Percentiles rank a stretch among this genome's conserved stretches.
These are phyloP conservation scores for Apostichopus japonicus DNA, from an alignment of 35 echinoderm and acorn worm species.

Conservation along the genomic window DNA sequence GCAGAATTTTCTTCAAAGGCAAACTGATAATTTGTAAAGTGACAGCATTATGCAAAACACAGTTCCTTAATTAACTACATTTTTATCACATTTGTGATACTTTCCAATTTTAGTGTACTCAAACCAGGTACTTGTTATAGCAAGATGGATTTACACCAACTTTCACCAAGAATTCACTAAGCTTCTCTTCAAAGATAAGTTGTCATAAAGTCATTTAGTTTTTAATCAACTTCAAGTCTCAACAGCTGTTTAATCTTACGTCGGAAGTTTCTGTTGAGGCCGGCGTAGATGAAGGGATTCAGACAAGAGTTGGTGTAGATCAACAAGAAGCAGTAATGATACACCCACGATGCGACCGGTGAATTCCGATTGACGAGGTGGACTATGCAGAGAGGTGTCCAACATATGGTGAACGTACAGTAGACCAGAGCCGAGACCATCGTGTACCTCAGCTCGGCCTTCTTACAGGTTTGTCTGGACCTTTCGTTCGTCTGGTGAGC, in stretches of 20 bases:
- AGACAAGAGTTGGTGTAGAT: constrained; percentile 80
- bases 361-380: constrained; percentile 62
- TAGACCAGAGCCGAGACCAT: constrained; percentile 66
- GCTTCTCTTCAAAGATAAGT: too few relatives aligned
- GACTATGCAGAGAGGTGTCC: constrained; percentile 68
- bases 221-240: constrained; percentile 15
- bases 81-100: too few relatives aligned
- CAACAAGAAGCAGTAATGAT: constrained; percentile 59
- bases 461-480: not conserved
- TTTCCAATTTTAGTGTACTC: too few relatives aligned
- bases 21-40: too few relatives aligned
- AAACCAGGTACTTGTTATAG: too few relatives aligned
- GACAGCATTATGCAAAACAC: too few relatives aligned
- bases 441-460: constrained; percentile 67
- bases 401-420: constrained; percentile 62
- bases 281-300: constrained; percentile 80
- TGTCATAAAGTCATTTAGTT: not conserved
- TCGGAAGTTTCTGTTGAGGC: constrained; percentile 68
- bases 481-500: not conserved
- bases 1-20: too few relatives aligned
- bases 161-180: too few relatives aligned
- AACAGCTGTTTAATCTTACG: constrained; percentile 41
- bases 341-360: constrained; percentile 50
- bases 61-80: too few relatives aligned
- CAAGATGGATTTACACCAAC: too few relatives aligned